Percentiles rank a stretch among this genome's conserved stretches.
Conservation (phyloP, 92 coral and sea anemone species). For the Montipora capitata region DNA sequence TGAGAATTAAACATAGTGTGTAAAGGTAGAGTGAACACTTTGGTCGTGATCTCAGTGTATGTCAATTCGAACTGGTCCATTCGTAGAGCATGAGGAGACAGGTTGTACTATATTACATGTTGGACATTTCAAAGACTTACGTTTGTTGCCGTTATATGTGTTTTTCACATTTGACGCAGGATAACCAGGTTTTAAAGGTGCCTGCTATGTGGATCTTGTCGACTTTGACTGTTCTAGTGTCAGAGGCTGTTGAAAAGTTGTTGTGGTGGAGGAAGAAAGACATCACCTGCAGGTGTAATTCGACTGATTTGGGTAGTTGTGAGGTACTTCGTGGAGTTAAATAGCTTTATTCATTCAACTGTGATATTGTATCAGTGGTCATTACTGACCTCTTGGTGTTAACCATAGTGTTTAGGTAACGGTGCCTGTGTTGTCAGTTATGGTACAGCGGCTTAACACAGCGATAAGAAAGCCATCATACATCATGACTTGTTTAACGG, state of each 20-base stretch:
- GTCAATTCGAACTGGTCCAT: neutral
- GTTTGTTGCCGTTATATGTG: neutral
- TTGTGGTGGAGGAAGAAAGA: neutral
- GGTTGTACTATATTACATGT: neutral
- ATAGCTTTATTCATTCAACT: neutral
- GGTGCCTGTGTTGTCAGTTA: neutral
- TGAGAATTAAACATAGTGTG: no score
- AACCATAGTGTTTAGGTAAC: neutral
- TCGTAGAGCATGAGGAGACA: neutral
- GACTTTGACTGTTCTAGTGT: neutral
- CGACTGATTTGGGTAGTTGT: neutral
- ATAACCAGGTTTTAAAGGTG: neutral
- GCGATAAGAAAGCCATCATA: neutral
- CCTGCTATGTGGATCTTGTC: neutral
- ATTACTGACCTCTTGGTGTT: neutral
- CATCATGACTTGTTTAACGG: neutral
- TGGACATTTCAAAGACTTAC: neutral
- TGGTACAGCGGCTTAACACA: neutral
- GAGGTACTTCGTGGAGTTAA: neutral
- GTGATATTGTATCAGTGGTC: neutral
- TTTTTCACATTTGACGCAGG: constrained; percentile 7
- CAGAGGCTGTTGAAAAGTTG: neutral
- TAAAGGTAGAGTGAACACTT: no score
- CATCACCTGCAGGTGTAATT: neutral
- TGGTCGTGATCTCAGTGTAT: no score